Conservation (phyloP, 92 coral and sea anemone species). For the Ricordea florida region DNA sequence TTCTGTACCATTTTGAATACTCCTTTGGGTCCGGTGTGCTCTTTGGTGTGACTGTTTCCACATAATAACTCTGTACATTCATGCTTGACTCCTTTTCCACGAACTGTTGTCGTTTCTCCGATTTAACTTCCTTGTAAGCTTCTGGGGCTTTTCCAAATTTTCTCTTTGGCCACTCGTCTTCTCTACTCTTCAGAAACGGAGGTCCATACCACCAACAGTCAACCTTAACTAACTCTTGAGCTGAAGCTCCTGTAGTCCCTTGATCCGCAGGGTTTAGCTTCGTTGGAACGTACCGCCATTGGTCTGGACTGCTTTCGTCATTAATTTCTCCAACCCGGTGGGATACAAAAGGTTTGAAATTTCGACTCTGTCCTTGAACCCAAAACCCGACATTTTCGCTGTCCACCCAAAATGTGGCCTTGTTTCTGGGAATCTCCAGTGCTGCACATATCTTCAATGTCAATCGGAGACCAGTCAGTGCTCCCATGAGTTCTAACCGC, state of each 20-base stretch:
- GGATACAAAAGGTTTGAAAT: constrained; percentile 57
- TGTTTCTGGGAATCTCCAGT: constrained; percentile 31
- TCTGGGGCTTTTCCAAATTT: constrained; percentile 29
- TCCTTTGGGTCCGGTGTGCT: constrained; percentile 22
- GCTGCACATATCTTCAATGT: constrained; percentile 50
- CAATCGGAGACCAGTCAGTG: constrained; percentile 51
- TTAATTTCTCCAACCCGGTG: constrained; percentile 66
- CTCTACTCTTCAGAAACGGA: constrained; percentile 13
- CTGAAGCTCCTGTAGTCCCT: constrained; percentile 37
- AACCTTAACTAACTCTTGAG: constrained; percentile 1
- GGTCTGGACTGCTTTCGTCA: constrained; percentile 63
- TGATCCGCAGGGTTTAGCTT: constrained; percentile 70
- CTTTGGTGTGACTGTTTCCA: not conserved
- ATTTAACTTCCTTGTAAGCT: constrained; percentile 10
- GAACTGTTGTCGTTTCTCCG: constrained; percentile 5
- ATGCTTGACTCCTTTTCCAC: not conserved
- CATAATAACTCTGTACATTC: constrained; percentile 3
- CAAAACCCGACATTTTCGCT: constrained; percentile 56
- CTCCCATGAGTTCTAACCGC: constrained; percentile 68
- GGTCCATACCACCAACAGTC: constrained; percentile 63
- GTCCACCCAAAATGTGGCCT: constrained; percentile 59
- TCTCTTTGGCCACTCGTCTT: constrained; percentile 34
- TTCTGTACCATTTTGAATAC: constrained; percentile 51
- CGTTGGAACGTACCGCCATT: constrained; percentile 64
- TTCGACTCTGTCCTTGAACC: constrained; percentile 66